Evolutionary conservation across 2,113 vertebrate species (phyloP).

Genomic region (Chrysochloris asiatica): DNA sequence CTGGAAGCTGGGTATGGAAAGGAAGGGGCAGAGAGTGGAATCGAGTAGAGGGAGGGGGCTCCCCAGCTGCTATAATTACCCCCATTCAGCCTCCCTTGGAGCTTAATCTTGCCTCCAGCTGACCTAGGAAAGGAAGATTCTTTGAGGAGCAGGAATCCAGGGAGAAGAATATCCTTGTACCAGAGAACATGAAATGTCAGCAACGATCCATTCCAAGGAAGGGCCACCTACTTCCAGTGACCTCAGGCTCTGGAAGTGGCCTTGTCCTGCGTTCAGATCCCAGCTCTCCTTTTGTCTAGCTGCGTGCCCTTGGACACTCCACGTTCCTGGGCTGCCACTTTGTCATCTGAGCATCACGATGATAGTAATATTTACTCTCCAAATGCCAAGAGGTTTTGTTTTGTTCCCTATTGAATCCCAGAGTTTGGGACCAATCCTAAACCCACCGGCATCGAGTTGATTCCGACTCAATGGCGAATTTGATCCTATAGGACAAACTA

Average conservation of each 20-base stretch:
- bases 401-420: background rate
- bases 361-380: background rate
- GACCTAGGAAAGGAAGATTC: slow-evolving; percentile 24
- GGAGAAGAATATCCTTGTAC: slow-evolving; percentile 4
- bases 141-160: slow-evolving; percentile 29
- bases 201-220: slow-evolving; percentile 1
- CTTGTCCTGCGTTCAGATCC: background rate
- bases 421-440: background rate
- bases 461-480: no score
- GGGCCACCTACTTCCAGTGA: background rate
- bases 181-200: background rate
- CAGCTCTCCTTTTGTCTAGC: background rate
- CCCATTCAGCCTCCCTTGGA: background rate
- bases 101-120: slow-evolving; percentile 47
- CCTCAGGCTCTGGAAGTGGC: slow-evolving; percentile 1
- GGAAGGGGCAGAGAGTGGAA: background rate
- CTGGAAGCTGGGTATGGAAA: slow-evolving; percentile 16
- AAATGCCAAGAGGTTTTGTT: background rate
- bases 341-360: background rate
- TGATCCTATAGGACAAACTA: no score
- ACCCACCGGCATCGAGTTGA: no score
- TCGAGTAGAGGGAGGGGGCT: background rate
- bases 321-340: background rate
- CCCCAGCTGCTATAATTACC: slow-evolving; percentile 11
- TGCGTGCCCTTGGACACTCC: background rate